Percentiles rank a stretch among this genome's conserved stretches.
Evolutionary conservation across 2,113 vertebrate species (phyloP).

Genomic region (Osmerus mordax): DNA sequence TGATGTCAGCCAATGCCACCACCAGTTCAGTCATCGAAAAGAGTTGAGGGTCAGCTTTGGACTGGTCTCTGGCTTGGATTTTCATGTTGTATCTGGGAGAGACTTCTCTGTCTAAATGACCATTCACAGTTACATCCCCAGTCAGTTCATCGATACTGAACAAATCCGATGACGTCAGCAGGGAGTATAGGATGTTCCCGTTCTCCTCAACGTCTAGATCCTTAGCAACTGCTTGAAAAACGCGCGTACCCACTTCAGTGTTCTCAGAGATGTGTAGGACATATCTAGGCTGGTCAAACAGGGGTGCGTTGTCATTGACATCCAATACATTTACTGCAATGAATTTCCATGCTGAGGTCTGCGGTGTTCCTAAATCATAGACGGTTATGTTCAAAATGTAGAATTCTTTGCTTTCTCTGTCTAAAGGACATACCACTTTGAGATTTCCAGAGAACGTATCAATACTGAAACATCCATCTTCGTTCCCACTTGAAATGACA

Average conservation of each 20-base stretch:
- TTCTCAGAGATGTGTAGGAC: conserved; percentile 81
- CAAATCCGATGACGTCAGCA: conserved; percentile 79
- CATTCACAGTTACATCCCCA: conserved; percentile 80
- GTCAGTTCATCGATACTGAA: conserved; percentile 83
- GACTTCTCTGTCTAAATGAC: conserved; percentile 82
- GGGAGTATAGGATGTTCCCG: conserved; percentile 76
- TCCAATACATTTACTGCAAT: conserved; percentile 87
- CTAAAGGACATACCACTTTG: conserved; percentile 77
- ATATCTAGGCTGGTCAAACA: conserved; percentile 82
- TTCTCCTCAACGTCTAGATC: conserved; percentile 82
- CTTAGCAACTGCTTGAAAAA: conserved; percentile 77
- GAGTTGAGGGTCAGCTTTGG: conserved; percentile 73
- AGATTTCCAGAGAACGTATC: conserved; percentile 85
- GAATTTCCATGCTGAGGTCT: conserved; percentile 87
- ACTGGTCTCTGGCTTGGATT: conserved; percentile 86
- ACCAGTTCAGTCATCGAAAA: conserved; percentile 77
- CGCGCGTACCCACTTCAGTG: conserved; percentile 70
- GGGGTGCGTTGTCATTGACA: conserved; percentile 86
- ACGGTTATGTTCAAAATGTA: conserved; percentile 92
- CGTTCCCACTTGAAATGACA: conserved; percentile 86
- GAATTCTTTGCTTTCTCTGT: conserved; percentile 84
- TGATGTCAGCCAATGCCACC: conserved; percentile 84
- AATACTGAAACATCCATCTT: conserved; percentile 86
- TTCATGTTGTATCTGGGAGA: conserved; percentile 76
- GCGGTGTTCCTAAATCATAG: conserved; percentile 87